Evolutionary conservation across 2,888 invertebrate species (phyloP), one percentile per base, ranked within the genome.

Genomic region (Steinernema carpocapsae): DNA sequence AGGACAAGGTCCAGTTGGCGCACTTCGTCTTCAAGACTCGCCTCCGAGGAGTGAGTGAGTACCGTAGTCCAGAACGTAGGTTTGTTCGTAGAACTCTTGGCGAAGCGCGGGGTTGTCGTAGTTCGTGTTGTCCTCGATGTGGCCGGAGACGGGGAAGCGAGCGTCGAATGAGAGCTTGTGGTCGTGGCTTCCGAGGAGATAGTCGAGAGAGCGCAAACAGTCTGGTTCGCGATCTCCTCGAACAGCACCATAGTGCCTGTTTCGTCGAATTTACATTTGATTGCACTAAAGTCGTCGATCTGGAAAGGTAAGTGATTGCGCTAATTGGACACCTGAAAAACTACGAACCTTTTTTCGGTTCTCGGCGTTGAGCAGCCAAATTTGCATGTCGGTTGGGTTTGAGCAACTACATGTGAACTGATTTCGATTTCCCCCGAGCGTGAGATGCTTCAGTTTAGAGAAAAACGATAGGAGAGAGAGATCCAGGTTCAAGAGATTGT

Each of bases 391-490:
- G 32, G 64, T 12, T 4, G 64, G 64, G 4, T 10, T 29, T 29
- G 64, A n/a, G 37, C 64, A 64, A 29, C 64, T 64, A 32, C 64
- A 64, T 19, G 29, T 37, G 19, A 64, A 64, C 64, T 64, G 64
- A 64, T 17, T 64, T 4, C 32, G 12, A 17, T 37, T 64, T 29
- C 64, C 64, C 1, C 64, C 32, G 1, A 64, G 64, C 17, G 64
- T 64, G 32, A 64, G 6, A 64, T 64, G 64, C 19, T 64, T 64
- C 12, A 64, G 32, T 17, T 6, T 26, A 29, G 64, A 1, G 17
- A 26, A 64, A 6, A 29, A 32, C 64, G 64, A 64, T 32, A 64
- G n/a, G 4, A 32, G 17, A 4, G 64, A 29, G 19, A 64, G 64
- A 64, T 64, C 64, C 12, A 64, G 22, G 37, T 64, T 32, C 14